phyloP scores from a whole-genome alignment of 2,113 vertebrate genomes.

The Procavia capensis region DNA sequence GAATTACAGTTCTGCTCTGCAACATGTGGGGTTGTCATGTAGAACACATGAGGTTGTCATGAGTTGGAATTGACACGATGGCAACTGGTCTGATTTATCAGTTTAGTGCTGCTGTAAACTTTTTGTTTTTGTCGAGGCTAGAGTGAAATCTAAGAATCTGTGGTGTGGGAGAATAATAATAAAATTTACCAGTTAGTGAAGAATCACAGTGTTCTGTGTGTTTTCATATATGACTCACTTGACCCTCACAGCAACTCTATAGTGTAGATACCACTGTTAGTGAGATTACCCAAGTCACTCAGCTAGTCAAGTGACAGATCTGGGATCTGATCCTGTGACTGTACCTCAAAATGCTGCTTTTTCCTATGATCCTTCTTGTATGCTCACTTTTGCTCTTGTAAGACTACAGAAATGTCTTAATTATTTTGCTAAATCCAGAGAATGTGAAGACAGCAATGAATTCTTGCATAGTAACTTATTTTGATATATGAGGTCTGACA shows the following conservation, averaged over 20 bases:
- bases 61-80: background rate
- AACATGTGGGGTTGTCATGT: background rate
- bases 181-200: background rate
- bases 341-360: background rate
- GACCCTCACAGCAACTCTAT: background rate
- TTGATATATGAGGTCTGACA: too few relatives aligned
- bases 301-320: background rate
- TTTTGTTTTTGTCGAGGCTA: background rate
- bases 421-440: conserved; percentile 40
- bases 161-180: background rate
- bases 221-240: conserved; percentile 25
- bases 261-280: background rate
- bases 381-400: background rate
- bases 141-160: conserved; percentile 4
- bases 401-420: background rate
- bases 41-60: background rate
- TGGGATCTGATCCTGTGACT: background rate
- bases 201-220: conserved; percentile 12
- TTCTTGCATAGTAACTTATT: background rate
- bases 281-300: background rate
- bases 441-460: conserved; percentile 36
- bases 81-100: background rate
- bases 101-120: background rate
- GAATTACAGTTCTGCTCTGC: background rate
- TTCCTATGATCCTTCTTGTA: background rate